Evolutionary conservation across 2,797 vertebrate genomes (phyloP).

Genomic region (Silurus lanzhouensis): DNA sequence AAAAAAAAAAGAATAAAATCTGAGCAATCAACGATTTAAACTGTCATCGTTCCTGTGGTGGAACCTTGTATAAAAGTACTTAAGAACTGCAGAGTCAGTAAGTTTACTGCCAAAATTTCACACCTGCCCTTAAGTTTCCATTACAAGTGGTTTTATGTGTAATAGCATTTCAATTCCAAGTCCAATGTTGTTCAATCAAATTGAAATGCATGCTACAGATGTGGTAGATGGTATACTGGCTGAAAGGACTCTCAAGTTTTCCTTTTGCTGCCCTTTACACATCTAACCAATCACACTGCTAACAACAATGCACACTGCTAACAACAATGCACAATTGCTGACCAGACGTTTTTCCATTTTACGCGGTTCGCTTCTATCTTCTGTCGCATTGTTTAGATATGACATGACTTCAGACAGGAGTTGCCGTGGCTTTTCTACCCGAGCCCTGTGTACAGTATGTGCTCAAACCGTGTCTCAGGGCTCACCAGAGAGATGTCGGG

Average conservation of each 20-base stretch:
- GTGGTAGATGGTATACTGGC: neutral
- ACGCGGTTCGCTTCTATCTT: neutral
- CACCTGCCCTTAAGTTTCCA: neutral
- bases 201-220: neutral
- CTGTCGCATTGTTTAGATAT: neutral
- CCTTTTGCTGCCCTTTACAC: neutral
- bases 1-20: neutral
- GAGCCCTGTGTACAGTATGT: constrained; percentile 8
- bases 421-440: constrained; percentile 1
- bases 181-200: neutral
- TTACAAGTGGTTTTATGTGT: neutral
- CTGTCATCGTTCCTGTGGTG: neutral
- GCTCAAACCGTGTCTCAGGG: neutral
- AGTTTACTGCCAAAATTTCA: neutral
- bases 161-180: neutral
- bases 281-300: neutral
- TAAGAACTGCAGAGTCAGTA: neutral
- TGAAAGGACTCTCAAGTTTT: neutral
- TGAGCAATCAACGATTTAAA: neutral
- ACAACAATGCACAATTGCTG: neutral
- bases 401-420: constrained; percentile 14
- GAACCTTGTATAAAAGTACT: neutral
- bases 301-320: neutral
- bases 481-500: constrained; percentile 89
- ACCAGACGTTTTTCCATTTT: neutral